A percentile compares a stretch with the other conserved stretches of the same genome.
Conservation (phyloP, 2,113 vertebrate species). For the Festucalex cinctus region DNA sequence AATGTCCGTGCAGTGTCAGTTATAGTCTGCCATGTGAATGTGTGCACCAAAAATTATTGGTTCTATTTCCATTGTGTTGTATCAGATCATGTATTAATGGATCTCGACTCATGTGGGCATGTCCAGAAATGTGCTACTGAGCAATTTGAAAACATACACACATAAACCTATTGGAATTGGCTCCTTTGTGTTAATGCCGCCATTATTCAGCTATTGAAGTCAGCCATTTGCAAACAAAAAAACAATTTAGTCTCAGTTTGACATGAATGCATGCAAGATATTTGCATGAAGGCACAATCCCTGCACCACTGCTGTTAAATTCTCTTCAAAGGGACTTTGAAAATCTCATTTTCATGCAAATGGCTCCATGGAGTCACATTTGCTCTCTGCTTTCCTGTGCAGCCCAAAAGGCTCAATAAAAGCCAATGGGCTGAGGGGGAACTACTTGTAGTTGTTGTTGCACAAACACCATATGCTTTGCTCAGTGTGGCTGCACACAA, state of each 20-base stretch:
- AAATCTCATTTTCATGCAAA: conserved; percentile 73
- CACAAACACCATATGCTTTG: conserved; percentile 63
- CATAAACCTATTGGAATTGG: conserved; percentile 43
- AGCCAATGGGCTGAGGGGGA: conserved; percentile 67
- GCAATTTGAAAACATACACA: conserved; percentile 23
- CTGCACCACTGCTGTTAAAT: conserved; percentile 52
- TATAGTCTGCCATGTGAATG: conserved; percentile 13
- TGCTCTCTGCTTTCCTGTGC: conserved; percentile 51
- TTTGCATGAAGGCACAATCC: conserved; percentile 39
- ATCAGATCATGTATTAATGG: background rate
- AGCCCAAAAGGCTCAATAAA: conserved; percentile 71
- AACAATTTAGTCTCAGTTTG: conserved; percentile 21
- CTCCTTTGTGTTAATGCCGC: conserved; percentile 32
- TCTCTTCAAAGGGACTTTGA: conserved; percentile 65
- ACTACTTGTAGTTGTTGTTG: conserved; percentile 53
- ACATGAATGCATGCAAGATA: conserved; percentile 33
- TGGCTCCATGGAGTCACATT: conserved; percentile 58
- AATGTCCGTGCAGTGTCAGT: background rate
- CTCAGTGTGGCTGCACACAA: conserved; percentile 45
- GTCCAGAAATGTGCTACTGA: conserved; percentile 8
- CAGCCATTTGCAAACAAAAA: conserved; percentile 24
- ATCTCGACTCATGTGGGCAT: background rate
- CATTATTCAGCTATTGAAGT: conserved; percentile 21
- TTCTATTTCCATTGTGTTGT: conserved; percentile 9
- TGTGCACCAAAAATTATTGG: conserved; percentile 1